These are phyloP conservation scores for Drepana falcataria DNA, from an alignment of 2,888 invertebrate species.

Conservation along the genomic window DNA sequence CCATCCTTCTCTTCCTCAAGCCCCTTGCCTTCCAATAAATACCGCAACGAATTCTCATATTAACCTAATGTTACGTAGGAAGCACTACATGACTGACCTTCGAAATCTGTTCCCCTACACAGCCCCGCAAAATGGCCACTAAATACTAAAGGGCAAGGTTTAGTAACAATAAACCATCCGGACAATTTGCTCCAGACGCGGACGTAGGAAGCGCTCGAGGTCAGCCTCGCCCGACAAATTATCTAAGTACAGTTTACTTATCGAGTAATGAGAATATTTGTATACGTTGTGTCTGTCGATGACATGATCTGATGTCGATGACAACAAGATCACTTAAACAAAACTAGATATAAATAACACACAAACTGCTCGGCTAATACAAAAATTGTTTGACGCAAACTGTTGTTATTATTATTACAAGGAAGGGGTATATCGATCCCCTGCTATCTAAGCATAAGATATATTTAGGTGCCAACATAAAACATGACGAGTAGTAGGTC, in stretches of 20 bases:
- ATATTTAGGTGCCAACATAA: too few relatives aligned
- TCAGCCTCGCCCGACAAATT: slow-evolving; percentile 17
- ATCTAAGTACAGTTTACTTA: slow-evolving; percentile 16
- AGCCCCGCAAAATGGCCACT: slow-evolving; percentile 8
- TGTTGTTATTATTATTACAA: too few relatives aligned
- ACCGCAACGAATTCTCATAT: neutral
- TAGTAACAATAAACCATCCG: slow-evolving; percentile 23
- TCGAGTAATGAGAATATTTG: slow-evolving; percentile 3
- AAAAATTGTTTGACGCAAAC: too few relatives aligned
- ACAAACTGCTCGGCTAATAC: too few relatives aligned
- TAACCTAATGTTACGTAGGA: neutral
- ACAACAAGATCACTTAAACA: too few relatives aligned
- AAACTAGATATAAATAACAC: too few relatives aligned
- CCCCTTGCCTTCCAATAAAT: too few relatives aligned
- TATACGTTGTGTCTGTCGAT: neutral
- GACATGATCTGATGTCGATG: too few relatives aligned
- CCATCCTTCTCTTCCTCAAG: too few relatives aligned
- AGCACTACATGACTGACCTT: neutral
- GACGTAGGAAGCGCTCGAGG: slow-evolving; percentile 15
- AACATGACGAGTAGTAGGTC: too few relatives aligned
- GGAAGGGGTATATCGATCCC: too few relatives aligned
- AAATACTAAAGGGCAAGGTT: slow-evolving; percentile 23
- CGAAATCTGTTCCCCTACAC: neutral
- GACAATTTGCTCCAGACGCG: slow-evolving; percentile 17
- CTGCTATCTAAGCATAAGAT: too few relatives aligned